A percentile compares a stretch with the other conserved stretches of the same genome.
Conservation (phyloP, 2,113 vertebrate genomes). For the Bufo gargarizans region DNA sequence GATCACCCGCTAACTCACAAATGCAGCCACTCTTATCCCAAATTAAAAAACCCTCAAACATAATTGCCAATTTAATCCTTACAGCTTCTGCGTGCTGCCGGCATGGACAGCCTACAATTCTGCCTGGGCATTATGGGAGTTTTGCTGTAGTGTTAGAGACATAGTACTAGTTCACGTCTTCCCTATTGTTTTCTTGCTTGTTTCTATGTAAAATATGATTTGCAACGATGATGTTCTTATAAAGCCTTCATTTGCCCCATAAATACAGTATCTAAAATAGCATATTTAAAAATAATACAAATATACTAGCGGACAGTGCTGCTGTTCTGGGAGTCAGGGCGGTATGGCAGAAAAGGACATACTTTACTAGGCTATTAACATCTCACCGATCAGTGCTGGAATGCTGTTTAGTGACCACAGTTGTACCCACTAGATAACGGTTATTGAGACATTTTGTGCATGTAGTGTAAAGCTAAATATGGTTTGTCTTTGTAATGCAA, state of each 20-base stretch:
- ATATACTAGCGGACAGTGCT: not conserved
- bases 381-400: no score
- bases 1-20: slow-evolving; percentile 31
- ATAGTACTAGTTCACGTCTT: not conserved
- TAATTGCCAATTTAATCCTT: slow-evolving; percentile 41
- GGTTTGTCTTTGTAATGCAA: no score
- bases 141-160: not conserved
- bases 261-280: not conserved
- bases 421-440: no score
- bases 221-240: not conserved
- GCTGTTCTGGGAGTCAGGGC: no score
- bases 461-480: no score
- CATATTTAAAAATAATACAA: not conserved
- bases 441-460: no score
- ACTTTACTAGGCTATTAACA: no score
- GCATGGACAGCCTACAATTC: slow-evolving; percentile 23
- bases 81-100: not conserved
- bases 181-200: not conserved
- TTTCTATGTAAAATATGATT: not conserved
- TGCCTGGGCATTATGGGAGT: slow-evolving; percentile 18
- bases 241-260: not conserved
- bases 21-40: slow-evolving; percentile 35
- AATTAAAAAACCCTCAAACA: slow-evolving; percentile 34
- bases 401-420: not conserved
- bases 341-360: no score